Evolutionary conservation across 2,888 invertebrate genomes (phyloP).

Genomic region (Apantesis nais): DNA sequence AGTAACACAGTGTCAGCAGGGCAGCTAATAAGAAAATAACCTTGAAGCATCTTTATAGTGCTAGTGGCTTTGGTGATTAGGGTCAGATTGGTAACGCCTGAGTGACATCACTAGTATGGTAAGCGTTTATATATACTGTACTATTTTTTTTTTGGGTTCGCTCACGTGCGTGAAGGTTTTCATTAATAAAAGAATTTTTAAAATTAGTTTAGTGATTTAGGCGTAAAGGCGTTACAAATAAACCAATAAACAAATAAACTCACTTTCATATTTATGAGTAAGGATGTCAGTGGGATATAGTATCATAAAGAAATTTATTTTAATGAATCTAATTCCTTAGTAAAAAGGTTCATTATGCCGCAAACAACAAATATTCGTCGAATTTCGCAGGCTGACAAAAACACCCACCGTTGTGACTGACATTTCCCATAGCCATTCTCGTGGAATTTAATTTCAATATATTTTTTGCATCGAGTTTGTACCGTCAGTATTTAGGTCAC

Average conservation of each 20-base stretch:
- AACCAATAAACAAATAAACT: no score
- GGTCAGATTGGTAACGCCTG: not conserved
- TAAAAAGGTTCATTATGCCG: not conserved
- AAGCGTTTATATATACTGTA: no score
- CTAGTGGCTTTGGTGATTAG: not conserved
- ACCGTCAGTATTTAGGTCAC: slow-evolving; percentile 46
- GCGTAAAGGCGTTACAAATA: no score
- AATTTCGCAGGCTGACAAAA: slow-evolving; percentile 11
- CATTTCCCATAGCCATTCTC: slow-evolving; percentile 20
- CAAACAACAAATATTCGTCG: not conserved
- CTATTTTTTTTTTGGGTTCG: no score
- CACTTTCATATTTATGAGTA: no score
- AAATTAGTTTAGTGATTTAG: no score
- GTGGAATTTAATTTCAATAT: slow-evolving; percentile 51
- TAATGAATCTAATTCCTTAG: not conserved
- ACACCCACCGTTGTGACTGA: slow-evolving; percentile 21
- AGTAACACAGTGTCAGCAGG: not conserved
- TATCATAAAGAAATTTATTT: not conserved
- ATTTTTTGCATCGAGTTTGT: slow-evolving; percentile 41
- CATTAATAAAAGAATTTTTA: no score
- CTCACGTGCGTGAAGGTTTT: no score
- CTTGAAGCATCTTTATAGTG: not conserved
- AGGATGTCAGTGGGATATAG: not conserved
- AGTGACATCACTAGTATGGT: not conserved
- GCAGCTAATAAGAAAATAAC: not conserved